Evolutionary conservation across 2,797 vertebrate species (phyloP).

Genomic region (Rhynchotus rufescens): DNA sequence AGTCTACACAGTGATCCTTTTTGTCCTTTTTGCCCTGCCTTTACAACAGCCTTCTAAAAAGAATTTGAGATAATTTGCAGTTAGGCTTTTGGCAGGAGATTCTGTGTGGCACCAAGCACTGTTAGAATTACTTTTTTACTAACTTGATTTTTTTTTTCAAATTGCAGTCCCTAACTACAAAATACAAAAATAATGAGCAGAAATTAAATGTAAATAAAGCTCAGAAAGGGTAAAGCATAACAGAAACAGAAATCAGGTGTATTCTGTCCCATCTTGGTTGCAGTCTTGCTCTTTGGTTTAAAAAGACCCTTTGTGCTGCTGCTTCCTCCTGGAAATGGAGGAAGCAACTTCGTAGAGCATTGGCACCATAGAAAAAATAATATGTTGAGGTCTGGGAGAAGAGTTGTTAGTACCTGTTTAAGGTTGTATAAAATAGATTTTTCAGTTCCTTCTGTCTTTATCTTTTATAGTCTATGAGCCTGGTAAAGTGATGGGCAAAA

Average conservation of each 20-base stretch:
- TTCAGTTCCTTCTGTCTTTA: no score
- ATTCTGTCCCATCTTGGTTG: neutral
- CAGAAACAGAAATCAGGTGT: neutral
- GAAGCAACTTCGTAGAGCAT: neutral
- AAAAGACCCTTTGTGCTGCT: neutral
- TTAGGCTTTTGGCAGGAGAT: no score
- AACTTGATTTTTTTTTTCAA: neutral
- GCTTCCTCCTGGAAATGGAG: neutral
- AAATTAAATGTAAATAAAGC: neutral
- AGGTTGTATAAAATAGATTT: neutral
- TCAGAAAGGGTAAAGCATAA: neutral
- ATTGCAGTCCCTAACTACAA: neutral
- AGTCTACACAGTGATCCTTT: neutral
- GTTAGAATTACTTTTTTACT: neutral
- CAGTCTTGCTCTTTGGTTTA: neutral
- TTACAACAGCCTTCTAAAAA: neutral
- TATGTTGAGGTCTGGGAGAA: neutral
- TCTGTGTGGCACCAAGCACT: neutral
- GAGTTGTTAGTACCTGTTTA: neutral
- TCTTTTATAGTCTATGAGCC: neutral
- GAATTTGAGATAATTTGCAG: neutral
- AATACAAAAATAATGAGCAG: neutral
- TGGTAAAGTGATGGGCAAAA: neutral
- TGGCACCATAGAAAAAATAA: neutral
- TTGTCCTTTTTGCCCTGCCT: neutral